phyloP scores from a whole-genome alignment of 2,888 invertebrate species.

The Proisotoma minuta region DNA sequence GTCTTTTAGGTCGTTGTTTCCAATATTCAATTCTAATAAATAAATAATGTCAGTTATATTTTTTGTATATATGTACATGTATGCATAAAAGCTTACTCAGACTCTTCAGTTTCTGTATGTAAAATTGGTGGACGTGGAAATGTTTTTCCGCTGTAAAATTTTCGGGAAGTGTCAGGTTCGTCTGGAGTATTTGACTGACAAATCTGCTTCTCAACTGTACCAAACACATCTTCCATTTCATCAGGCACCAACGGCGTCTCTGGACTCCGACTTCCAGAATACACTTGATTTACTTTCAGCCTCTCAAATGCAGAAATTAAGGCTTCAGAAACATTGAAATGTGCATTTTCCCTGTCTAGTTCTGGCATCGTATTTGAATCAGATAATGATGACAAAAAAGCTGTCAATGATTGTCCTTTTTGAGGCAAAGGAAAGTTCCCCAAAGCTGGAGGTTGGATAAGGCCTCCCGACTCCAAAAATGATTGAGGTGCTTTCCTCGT shows the following conservation, averaged over 20 bases:
- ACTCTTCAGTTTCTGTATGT: conserved; percentile 46
- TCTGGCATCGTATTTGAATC: conserved; percentile 65
- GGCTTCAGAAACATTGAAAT: conserved; percentile 77
- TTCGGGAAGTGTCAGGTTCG: background rate
- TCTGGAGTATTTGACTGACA: background rate
- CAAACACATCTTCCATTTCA: conserved; percentile 46
- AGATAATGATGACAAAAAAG: conserved; percentile 67
- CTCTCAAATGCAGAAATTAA: conserved; percentile 73
- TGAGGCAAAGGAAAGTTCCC: conserved; percentile 61
- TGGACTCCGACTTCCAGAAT: conserved; percentile 21
- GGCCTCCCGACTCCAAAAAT: conserved; percentile 45
- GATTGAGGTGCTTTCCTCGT: conserved; percentile 36
- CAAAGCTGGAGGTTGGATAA: conserved; percentile 58
- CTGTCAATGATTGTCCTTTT: conserved; percentile 67
- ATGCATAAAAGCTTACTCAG: conserved; percentile 36
- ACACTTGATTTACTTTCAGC: conserved; percentile 55
- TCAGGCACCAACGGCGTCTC: background rate
- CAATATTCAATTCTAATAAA: conserved; percentile 41
- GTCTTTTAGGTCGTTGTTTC: conserved; percentile 38
- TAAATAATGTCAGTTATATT: too few species aligned
- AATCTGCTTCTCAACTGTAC: conserved; percentile 20
- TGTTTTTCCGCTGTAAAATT: conserved; percentile 22
- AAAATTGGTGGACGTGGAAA: conserved; percentile 23
- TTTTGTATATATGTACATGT: too few species aligned
- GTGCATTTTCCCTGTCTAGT: conserved; percentile 77